Evolutionary conservation across 2,113 vertebrate species (phyloP), one percentile per base, ranked within the genome.

Genomic region (Aythya baeri): DNA sequence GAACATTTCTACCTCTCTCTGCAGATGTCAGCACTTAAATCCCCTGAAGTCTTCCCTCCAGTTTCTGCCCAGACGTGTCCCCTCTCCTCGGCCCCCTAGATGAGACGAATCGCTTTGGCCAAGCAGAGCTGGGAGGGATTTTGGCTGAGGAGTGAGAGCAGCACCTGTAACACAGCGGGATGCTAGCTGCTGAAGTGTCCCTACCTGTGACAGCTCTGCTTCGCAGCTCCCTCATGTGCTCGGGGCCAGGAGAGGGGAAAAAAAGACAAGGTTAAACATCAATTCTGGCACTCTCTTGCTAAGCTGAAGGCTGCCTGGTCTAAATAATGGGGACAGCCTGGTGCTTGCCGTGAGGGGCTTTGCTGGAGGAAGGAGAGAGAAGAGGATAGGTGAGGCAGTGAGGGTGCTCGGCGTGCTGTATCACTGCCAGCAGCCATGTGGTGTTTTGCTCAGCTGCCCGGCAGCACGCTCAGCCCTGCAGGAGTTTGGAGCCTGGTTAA

Each of bases 381-480:
- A 41, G 41, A 41, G 41, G 41, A 41, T 13, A 41, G 23, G 38
- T 25, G 46, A 86, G 68, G 91, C n/a, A n/a, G n/a, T n/a, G 59
- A 78, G 29, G 49, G 36, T 92, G 61, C 52, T 70, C 65, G 46
- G 61, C 80, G 66, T 61, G 80, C 66, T 84, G 86, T 71, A 94
- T 70, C 65, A 23, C 61, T 93, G 88, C 88, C 88, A 94, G 88
- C 66, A 92, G 74, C 72, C 38, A 77, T 83, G 70, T 71, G 72
- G 74, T 72, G 68, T 88, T 95, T 90, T 88, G 91, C 76, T 74
- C 80, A 86, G 72, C 83, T 94, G 88, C 94, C 73, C 72, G 80
- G 76, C 80, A 95, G 91, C 73, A 67, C 13, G 6, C 32, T 41
- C 61, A 84, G 36, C 32, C 27, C 27, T 84, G 46, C 55, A 84